Evolutionary conservation across 2,888 invertebrate genomes (phyloP), one percentile per base, ranked within the genome.

Genomic region (Phorcus lineatus): DNA sequence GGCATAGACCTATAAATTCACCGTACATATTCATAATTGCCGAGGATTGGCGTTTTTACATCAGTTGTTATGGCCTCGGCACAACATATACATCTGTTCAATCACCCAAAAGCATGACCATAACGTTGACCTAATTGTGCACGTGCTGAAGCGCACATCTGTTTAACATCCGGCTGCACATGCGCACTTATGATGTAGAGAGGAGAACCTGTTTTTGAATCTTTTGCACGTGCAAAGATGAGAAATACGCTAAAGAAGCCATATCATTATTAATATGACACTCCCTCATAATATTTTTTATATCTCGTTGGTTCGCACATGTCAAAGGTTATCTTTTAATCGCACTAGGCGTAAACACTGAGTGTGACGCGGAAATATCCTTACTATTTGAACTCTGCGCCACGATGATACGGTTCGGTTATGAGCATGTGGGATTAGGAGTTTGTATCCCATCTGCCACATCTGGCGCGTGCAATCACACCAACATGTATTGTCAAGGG

Each of bases 401-500:
- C 17, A 31, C 62, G 28, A 17, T 24, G 24, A 62, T 22, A 28
- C 62, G 22, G 24, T 22, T 24, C 62, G 13, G 28, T 24, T 62
- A 62, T 24, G 62, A 31, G 62, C 9, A 22, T 22, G 24, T 62
- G 62, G 28, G 62, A 31, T 62, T 22, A 62, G 24, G 17, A 62
- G 62, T 17, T 16, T 62, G 62, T 28, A 13, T 22, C 2, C 28
- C 17, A 31, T 28, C 28, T 28, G 62, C 13, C 62, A 62, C 28
- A 31, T 62, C 28, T 62, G 62, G 28, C 62, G 7, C 62, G 62
- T 24, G 24, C 62, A 62, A 62, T 24, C 24, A 31, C 4, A 62
- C 28, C 62, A 62, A 62, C 28, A 62, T 28, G 62, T 62, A 62
- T 62, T 62, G 62, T 62, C 62, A 62, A 31, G 17, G 62, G 62